Evolutionary conservation across 2,888 invertebrate genomes (phyloP), one percentile per base, ranked within the genome.

Genomic region (Aleiodes alternator): DNA sequence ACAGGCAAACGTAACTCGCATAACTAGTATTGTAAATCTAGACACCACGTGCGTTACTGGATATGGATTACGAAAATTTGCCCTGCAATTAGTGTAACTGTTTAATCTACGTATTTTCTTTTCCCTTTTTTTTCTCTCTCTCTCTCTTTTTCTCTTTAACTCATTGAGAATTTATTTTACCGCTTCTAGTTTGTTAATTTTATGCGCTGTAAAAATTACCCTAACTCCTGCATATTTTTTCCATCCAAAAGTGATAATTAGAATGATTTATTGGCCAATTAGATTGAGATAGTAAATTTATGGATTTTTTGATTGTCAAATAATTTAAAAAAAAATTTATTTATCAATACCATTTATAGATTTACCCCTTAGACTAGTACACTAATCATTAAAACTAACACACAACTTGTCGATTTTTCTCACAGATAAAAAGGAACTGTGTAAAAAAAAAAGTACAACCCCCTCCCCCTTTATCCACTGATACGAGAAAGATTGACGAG

Each of bases 231-330:
- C 16, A 31, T 61, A 11, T 48, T 50, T 34, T 55, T 68, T 50
- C 48, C 79, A 57, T 70, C 74, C 81, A 82, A 82, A 80, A 79
- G 86, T 86, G 85, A 83, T 84, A 85, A 86, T 83, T 79, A 83
- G 84, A 83, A 83, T 81, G 81, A 81, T 85, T 82, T 85, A 84
- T 85, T 85, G 82, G 81, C 78, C 81, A 81, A 51, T 53, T 43
- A 8, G 43, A 66, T 48, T 12, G 23, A 6, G 50, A 12, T 48
- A 51, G 4, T 6, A n/a, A 31, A 50, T 12, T 12, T 7, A 31
- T 50, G 5, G 23, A 16, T 61, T 73, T 61, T 8, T 23, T 31
- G 7, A 43, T 43, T 43, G 7, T 43, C 43, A 5, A 43, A 9
- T 43, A 11, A 43, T 43, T 43, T 3, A 6, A 0, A 43, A 0